Conservation (phyloP, 2,888 invertebrate genomes). For the Tachina lurida region DNA sequence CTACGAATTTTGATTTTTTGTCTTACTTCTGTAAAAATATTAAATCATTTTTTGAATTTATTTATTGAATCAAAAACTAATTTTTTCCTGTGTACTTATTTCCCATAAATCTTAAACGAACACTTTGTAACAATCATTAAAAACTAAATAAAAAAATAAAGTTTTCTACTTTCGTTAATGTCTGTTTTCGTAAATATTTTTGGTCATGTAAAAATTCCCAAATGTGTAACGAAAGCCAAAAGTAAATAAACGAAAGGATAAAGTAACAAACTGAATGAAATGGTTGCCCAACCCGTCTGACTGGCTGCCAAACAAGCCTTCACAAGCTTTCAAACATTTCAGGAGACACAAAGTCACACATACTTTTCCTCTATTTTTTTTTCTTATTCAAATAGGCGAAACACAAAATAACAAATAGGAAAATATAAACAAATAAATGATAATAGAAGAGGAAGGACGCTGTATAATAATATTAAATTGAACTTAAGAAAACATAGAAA, state of each 20-base stretch:
- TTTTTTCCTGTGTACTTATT: no score
- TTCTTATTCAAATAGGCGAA: conserved; percentile 12
- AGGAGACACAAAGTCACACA: conserved; percentile 9
- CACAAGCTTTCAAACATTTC: conserved; percentile 10
- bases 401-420: neutral
- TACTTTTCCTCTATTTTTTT: neutral
- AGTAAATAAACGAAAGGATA: conserved; percentile 4
- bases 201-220: neutral
- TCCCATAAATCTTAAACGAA: conserved; percentile 21
- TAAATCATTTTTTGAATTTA: no score
- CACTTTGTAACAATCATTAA: conserved; percentile 37
- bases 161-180: neutral
- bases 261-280: neutral
- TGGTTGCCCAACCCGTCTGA: neutral
- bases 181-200: conserved; percentile 6
- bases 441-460: conserved; percentile 1
- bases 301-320: neutral
- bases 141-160: neutral
- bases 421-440: conserved; percentile 28
- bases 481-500: neutral
- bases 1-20: no score
- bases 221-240: neutral
- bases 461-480: neutral
- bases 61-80: no score
- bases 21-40: no score